phyloP scores from a whole-genome alignment of 2,113 vertebrate species.

The Plestiodon gilberti region DNA sequence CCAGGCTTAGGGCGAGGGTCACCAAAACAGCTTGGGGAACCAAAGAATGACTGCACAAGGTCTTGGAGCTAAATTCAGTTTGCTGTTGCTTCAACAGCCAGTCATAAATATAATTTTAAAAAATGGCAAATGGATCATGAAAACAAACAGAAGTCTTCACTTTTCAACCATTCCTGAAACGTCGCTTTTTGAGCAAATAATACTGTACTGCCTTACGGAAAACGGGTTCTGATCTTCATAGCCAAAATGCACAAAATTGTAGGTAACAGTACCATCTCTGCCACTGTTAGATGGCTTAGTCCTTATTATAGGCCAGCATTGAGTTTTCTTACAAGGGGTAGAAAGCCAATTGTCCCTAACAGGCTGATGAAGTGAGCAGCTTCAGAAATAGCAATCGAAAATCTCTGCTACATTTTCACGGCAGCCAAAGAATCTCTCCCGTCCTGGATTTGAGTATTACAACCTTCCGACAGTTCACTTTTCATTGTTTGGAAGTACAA shows the following conservation, averaged over 20 bases:
- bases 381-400: not conserved
- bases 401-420: not conserved
- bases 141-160: not conserved
- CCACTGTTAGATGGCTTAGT: not conserved
- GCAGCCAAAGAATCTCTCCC: not conserved
- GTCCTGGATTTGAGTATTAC: not conserved
- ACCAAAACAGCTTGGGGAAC: not conserved
- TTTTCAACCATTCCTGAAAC: not conserved
- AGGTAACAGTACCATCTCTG: not conserved
- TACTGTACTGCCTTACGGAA: not conserved
- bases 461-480: not conserved
- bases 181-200: not conserved
- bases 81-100: not conserved
- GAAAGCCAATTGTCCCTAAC: not conserved
- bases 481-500: not conserved
- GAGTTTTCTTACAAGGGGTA: not conserved
- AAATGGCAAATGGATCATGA: not conserved
- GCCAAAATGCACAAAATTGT: not conserved
- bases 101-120: not conserved
- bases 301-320: not conserved
- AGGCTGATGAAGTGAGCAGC: not conserved
- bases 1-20: fast-evolving
- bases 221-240: not conserved
- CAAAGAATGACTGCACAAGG: not conserved
- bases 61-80: not conserved